Evolutionary conservation across 2,888 invertebrate species (phyloP).

Genomic region (Melanostoma mellinum): DNA sequence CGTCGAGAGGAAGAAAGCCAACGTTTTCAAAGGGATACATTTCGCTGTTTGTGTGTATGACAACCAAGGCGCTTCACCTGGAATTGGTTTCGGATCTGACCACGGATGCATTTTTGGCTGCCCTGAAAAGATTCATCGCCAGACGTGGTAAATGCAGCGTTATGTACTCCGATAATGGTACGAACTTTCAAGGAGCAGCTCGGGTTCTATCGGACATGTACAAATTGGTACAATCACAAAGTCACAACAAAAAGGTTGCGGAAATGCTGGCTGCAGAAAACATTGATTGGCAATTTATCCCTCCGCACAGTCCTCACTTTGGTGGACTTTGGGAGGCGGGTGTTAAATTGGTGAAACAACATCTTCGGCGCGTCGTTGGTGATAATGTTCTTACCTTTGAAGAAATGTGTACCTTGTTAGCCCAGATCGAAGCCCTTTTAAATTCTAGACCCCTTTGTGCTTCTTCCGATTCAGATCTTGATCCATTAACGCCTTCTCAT

Average conservation of each 20-base stretch:
- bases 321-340: too few species aligned
- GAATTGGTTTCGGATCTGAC: slow-evolving; percentile 46
- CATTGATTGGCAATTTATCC: too few species aligned
- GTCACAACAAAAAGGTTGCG: too few species aligned
- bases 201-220: slow-evolving; percentile 13
- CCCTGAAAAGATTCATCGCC: slow-evolving; percentile 50
- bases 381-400: too few species aligned
- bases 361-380: too few species aligned
- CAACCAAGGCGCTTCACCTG: slow-evolving; percentile 35
- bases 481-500: too few species aligned
- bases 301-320: too few species aligned
- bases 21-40: too few species aligned
- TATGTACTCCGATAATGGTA: slow-evolving; percentile 63
- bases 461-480: slow-evolving; percentile 35
- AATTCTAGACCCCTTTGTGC: slow-evolving; percentile 35
- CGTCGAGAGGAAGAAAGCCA: too few species aligned
- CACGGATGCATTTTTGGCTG: slow-evolving; percentile 61
- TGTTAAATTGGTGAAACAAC: too few species aligned
- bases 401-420: not conserved
- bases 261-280: too few species aligned
- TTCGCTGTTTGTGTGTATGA: too few species aligned
- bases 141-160: slow-evolving; percentile 41
- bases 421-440: slow-evolving; percentile 60
- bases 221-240: slow-evolving; percentile 4
- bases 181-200: slow-evolving; percentile 59